Conservation (phyloP, 2,113 vertebrate species). For the Scortum barcoo region DNA sequence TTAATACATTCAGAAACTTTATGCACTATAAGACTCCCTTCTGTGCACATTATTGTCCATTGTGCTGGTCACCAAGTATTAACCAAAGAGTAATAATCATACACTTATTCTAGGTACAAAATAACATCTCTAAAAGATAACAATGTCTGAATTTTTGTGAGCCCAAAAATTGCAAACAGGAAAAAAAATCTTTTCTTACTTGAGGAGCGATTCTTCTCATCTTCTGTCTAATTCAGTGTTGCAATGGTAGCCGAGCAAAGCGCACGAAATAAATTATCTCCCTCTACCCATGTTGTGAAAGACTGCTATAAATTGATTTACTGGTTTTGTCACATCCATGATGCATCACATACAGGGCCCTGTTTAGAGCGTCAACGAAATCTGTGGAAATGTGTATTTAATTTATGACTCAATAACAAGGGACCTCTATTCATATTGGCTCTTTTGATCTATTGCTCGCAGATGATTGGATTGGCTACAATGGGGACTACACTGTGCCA, state of each 20-base stretch:
- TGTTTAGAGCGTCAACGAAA: conserved; percentile 45
- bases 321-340: conserved; percentile 54
- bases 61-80: neutral
- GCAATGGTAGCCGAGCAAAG: conserved; percentile 27
- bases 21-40: neutral
- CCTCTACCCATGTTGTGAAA: conserved; percentile 33
- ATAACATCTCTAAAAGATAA: neutral
- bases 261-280: conserved; percentile 50
- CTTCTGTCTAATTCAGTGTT: conserved; percentile 11
- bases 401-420: conserved; percentile 75
- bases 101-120: conserved; percentile 7
- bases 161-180: neutral
- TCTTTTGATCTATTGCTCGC: conserved; percentile 63
- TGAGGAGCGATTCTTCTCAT: neutral
- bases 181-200: neutral
- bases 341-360: conserved; percentile 59
- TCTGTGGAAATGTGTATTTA: conserved; percentile 63
- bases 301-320: conserved; percentile 59
- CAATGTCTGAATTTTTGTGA: conserved; percentile 6
- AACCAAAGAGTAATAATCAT: neutral
- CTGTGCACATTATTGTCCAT: neutral
- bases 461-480: conserved; percentile 56
- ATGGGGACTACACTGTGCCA: conserved; percentile 26
- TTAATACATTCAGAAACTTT: neutral
- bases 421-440: conserved; percentile 65